Base-by-base conservation (phyloP, 2,888 invertebrate genomes). In the Ctenicera cuprea region DNA sequence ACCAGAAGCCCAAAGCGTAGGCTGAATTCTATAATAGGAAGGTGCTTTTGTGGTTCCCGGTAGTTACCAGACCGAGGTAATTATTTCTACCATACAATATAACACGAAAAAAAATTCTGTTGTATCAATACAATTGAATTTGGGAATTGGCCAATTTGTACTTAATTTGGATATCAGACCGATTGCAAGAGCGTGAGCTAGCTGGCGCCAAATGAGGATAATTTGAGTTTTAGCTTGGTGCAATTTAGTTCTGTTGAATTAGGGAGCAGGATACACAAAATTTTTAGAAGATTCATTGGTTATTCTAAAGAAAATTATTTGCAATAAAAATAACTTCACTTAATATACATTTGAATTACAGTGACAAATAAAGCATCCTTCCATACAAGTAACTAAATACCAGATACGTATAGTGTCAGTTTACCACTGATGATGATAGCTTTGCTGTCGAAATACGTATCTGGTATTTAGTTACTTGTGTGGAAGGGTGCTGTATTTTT, bases 71-170 rank as follows among this genome's bases (percentile, higher is more conserved):
- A 3, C 30, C 26, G 8, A 30, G 57, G 20, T 43, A 57, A 66
- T 66, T 66, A 66, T 54, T 54, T 52, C 14, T 12, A 26, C 26
- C n/a, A 11, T 14, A 43, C 11, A 48, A 65, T 22, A 66, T 16
- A 33, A 20, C 16, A 16, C 20, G 20, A 3, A 1, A 43, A 48
- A 64, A 64, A 50, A 63, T 22, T 26, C 59, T 61, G 37, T 68
- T 66, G 66, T 66, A 20, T n/a, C 26, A 26, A 14, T 37, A 45
- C 59, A 48, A 61, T 61, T 22, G 45, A 30, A 45, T 20, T 33
- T 18, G 16, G 16, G 37, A 70, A 70, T 70, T 62, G 62, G 70
- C 62, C 70, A 70, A 70, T 70, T 62, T 69, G 18, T n/a, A 22
- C 20, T 14, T 26, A 57, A 38, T 61, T 43, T 33, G 59, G 37